phyloP scores from a whole-genome alignment of 2,113 vertebrate species.

The Anoura caudifer region DNA sequence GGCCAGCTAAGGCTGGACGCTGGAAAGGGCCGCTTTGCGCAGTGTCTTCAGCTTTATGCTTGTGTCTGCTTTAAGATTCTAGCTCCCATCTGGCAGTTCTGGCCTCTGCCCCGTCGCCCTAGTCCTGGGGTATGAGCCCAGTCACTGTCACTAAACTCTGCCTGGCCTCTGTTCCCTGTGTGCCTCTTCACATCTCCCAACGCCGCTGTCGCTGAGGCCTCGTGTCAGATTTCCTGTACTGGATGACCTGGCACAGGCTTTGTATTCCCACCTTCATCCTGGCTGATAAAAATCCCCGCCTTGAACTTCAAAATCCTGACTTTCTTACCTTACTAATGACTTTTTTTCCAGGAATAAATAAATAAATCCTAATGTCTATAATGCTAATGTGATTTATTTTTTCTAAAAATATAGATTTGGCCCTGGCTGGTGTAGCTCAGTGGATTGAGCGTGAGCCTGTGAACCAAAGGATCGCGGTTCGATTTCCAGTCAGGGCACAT shows the following conservation, averaged over 20 bases:
- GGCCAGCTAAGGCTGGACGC: background rate
- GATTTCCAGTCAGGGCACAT: too few species aligned
- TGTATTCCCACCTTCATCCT: background rate
- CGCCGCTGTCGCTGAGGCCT: background rate
- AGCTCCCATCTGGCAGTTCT: background rate
- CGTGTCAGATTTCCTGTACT: background rate
- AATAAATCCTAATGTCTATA: background rate
- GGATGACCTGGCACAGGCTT: background rate
- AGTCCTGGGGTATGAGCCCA: accelerated
- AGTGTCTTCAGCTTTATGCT: background rate
- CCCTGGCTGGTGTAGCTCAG: too few species aligned
- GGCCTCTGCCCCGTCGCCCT: background rate
- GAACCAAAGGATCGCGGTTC: too few species aligned
- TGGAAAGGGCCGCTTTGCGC: background rate
- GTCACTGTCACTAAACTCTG: background rate
- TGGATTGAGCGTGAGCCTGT: too few species aligned
- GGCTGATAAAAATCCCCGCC: conserved; percentile 24
- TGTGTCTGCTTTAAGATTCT: background rate
- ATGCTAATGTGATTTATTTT: conserved; percentile 40
- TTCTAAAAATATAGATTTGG: conserved; percentile 49
- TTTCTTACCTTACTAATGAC: conserved; percentile 10
- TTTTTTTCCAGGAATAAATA: conserved; percentile 7
- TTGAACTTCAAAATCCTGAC: conserved; percentile 24
- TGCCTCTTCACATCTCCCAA: background rate
- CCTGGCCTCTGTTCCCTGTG: background rate